Evolutionary conservation across 2,888 invertebrate species (phyloP).

Genomic region (Agrilus mali): DNA sequence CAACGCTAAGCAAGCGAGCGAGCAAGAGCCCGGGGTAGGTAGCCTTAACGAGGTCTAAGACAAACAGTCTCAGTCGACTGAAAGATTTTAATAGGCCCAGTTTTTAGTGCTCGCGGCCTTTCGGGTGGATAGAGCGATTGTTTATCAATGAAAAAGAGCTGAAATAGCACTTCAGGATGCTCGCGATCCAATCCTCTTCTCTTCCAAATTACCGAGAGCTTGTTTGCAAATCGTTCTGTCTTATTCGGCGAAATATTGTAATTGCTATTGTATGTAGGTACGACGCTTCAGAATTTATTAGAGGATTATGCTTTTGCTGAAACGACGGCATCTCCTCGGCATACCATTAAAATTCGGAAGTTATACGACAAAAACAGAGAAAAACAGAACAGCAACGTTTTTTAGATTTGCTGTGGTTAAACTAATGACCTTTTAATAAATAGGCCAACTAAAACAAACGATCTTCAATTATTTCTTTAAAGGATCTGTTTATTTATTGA

Average conservation of each 20-base stretch:
- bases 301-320: too few relatives aligned
- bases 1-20: conserved; percentile 8
- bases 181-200: conserved; percentile 6
- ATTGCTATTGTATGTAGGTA: not conserved
- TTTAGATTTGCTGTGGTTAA: too few relatives aligned
- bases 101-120: conserved; percentile 29
- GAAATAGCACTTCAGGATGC: conserved; percentile 21
- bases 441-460: too few relatives aligned
- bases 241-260: not conserved
- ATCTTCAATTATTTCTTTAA: too few relatives aligned
- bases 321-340: too few relatives aligned
- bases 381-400: too few relatives aligned
- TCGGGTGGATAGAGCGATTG: conserved; percentile 21
- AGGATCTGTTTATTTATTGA: too few relatives aligned
- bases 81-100: conserved; percentile 36
- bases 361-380: too few relatives aligned
- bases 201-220: conserved; percentile 4
- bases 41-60: conserved; percentile 28
- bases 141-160: conserved; percentile 26
- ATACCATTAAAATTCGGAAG: too few relatives aligned
- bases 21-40: conserved; percentile 8
- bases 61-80: conserved; percentile 32
- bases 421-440: too few relatives aligned
- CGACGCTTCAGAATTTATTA: too few relatives aligned
- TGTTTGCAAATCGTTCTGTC: conserved; percentile 11